phyloP scores from a whole-genome alignment of 1,140 invertebrate species.

The Phenacoccus solenopsis region DNA sequence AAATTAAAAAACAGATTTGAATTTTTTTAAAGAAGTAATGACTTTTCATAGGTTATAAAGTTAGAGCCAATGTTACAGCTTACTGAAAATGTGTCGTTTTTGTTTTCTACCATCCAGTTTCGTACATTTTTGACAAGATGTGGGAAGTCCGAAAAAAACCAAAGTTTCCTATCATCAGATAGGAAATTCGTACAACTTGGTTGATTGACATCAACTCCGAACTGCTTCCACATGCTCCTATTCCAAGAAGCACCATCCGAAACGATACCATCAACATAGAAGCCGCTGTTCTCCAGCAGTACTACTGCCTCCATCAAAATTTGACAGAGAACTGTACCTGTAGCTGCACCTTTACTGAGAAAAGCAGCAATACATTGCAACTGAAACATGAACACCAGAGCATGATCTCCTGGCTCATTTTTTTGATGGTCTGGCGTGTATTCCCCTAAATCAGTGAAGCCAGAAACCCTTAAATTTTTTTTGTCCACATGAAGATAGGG shows the following conservation, averaged over 20 bases:
- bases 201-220: neutral
- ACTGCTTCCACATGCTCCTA: slow-evolving; percentile 4
- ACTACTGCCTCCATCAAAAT: neutral
- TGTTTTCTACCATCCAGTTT: too few relatives aligned
- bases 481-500: slow-evolving; percentile 21
- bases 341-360: neutral
- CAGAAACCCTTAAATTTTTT: slow-evolving; percentile 20
- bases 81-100: too few relatives aligned
- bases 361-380: neutral
- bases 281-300: neutral
- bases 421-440: slow-evolving; percentile 5
- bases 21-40: too few relatives aligned
- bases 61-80: too few relatives aligned
- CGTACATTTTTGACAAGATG: too few relatives aligned
- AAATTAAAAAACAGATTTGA: too few relatives aligned
- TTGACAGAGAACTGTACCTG: neutral
- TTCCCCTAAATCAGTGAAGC: slow-evolving; percentile 4
- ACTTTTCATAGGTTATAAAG: too few relatives aligned
- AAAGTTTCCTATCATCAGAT: too few relatives aligned
- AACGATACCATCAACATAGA: neutral
- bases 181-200: too few relatives aligned
- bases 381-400: slow-evolving; percentile 15
- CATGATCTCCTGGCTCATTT: slow-evolving; percentile 1
- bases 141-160: too few relatives aligned
- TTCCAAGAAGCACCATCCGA: slow-evolving; percentile 5